phyloP scores from a whole-genome alignment of 2,797 vertebrate species.

The Pangasius macronema region DNA sequence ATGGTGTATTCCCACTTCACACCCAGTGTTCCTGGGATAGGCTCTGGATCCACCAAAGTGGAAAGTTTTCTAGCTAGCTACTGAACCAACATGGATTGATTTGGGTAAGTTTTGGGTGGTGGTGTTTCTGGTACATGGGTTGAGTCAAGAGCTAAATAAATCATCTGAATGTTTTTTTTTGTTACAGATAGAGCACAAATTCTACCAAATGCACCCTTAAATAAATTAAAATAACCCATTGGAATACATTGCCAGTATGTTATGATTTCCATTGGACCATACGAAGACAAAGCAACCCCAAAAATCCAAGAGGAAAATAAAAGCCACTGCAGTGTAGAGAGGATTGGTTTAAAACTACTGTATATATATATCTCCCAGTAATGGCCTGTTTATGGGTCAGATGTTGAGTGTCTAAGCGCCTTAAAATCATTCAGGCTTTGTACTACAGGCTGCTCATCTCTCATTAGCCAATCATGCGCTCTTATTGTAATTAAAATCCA shows the following conservation, averaged over 20 bases:
- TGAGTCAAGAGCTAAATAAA: not conserved
- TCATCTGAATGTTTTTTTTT: not conserved
- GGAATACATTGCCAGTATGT: not conserved
- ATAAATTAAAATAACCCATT: not conserved
- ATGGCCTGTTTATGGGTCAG: conserved; percentile 34
- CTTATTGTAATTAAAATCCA: conserved; percentile 44
- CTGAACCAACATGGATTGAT: not conserved
- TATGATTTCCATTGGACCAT: not conserved
- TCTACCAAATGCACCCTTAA: not conserved
- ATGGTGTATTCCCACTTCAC: not conserved
- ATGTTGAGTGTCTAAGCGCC: conserved; percentile 28
- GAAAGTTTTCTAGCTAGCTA: not conserved
- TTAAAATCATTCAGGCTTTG: conserved; percentile 41
- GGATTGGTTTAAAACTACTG: not conserved
- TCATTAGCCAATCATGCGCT: conserved; percentile 39
- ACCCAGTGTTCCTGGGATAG: not conserved
- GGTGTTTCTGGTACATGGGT: not conserved
- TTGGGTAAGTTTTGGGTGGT: not conserved
- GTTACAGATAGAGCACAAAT: not conserved
- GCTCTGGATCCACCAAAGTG: not conserved
- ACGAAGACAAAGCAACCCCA: not conserved
- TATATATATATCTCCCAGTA: not conserved
- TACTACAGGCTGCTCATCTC: conserved; percentile 27
- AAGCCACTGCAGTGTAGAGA: not conserved
- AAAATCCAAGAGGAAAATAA: not conserved